Evolutionary conservation across 2,888 invertebrate species (phyloP).

Genomic region (Tethea ocularis): DNA sequence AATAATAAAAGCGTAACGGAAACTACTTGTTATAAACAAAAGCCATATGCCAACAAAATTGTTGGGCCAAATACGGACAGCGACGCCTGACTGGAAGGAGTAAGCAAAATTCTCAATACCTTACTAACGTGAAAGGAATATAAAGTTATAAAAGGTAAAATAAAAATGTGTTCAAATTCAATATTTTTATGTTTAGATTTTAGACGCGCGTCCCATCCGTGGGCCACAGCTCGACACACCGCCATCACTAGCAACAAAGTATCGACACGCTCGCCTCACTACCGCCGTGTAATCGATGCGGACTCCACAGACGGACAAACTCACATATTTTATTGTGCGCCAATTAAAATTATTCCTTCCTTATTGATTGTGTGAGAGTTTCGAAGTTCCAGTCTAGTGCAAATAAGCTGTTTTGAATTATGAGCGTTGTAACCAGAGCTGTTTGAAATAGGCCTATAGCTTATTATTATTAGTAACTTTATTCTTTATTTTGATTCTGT

Average conservation of each 20-base stretch:
- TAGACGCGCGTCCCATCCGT: too few relatives aligned
- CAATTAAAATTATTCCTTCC: conserved; percentile 77
- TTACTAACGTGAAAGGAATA: too few relatives aligned
- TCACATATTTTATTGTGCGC: conserved; percentile 77
- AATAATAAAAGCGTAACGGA: too few relatives aligned
- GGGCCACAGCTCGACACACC: conserved; percentile 13
- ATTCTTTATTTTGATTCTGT: not conserved
- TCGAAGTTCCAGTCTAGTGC: not conserved
- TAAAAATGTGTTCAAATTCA: too few relatives aligned
- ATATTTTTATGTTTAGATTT: too few relatives aligned
- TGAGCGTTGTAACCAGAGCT: not conserved
- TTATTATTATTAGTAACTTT: too few relatives aligned
- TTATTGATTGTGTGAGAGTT: conserved; percentile 26
- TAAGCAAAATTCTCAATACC: not conserved
- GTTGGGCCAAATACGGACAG: too few relatives aligned
- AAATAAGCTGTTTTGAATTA: not conserved
- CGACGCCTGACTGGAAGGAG: too few relatives aligned
- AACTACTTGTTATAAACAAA: too few relatives aligned
- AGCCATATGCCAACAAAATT: too few relatives aligned
- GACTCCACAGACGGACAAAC: conserved; percentile 50
- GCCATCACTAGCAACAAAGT: conserved; percentile 21
- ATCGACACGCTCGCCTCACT: conserved; percentile 46
- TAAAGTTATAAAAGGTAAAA: too few relatives aligned
- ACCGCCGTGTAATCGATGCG: conserved; percentile 61
- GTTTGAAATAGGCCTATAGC: not conserved